phyloP scores from a whole-genome alignment of 2,113 vertebrate genomes.

The Prolemur simus region DNA sequence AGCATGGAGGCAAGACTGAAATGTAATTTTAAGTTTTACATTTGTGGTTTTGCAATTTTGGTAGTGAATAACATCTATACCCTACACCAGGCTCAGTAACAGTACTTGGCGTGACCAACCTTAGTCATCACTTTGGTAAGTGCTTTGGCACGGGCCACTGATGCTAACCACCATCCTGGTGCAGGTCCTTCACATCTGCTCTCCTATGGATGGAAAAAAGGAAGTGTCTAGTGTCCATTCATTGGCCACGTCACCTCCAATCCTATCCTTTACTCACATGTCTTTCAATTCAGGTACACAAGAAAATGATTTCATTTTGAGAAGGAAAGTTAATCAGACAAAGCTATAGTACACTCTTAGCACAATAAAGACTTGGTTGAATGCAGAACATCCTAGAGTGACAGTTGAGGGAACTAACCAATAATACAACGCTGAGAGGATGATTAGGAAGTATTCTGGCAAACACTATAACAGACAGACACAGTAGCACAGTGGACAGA shows the following conservation, averaged over 20 bases:
- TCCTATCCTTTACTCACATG: slow-evolving; percentile 48
- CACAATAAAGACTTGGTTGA: slow-evolving; percentile 30
- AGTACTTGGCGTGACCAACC: slow-evolving; percentile 74
- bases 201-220: slow-evolving; percentile 78
- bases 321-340: slow-evolving; percentile 57
- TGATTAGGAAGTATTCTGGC: slow-evolving; percentile 45
- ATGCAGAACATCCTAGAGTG: slow-evolving; percentile 23
- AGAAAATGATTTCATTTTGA: slow-evolving; percentile 50
- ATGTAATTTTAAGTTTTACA: background rate
- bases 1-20: background rate
- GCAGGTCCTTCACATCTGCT: slow-evolving; percentile 77
- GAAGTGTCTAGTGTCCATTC: slow-evolving; percentile 78
- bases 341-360: slow-evolving; percentile 45
- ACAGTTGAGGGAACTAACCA: slow-evolving; percentile 27
- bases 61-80: slow-evolving; percentile 12
- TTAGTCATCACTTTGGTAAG: slow-evolving; percentile 75
- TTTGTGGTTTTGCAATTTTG: slow-evolving; percentile 5
- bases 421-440: slow-evolving; percentile 28
- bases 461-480: slow-evolving; percentile 66
- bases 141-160: slow-evolving; percentile 77
- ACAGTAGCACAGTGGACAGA: slow-evolving; percentile 61
- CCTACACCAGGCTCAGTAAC: slow-evolving; percentile 74
- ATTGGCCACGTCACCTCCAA: slow-evolving; percentile 75
- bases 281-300: slow-evolving; percentile 57
- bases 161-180: slow-evolving; percentile 79